Percentiles rank a stretch among this genome's conserved stretches.
Evolutionary conservation across 2,113 vertebrate species (phyloP).

Genomic region (Erythrocercus mccallii): DNA sequence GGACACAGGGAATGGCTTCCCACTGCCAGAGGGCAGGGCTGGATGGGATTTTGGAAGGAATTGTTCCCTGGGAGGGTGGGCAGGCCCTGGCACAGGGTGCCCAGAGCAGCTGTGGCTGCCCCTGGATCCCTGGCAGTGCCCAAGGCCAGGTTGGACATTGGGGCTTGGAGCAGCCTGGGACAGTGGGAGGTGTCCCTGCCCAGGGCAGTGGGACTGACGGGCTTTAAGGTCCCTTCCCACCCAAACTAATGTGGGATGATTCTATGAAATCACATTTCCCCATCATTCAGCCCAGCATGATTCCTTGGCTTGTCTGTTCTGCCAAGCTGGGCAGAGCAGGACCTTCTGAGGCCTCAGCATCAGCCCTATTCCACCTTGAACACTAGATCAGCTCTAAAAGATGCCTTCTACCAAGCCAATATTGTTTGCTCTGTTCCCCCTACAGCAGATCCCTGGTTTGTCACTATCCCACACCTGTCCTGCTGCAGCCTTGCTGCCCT

Average conservation of each 20-base stretch:
- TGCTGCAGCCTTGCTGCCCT: neutral
- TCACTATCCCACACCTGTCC: neutral
- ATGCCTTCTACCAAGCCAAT: neutral
- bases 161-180: neutral
- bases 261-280: neutral
- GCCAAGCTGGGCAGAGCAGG: neutral
- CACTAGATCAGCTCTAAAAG: neutral
- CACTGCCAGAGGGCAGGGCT: neutral
- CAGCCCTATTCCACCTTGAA: neutral
- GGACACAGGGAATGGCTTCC: neutral
- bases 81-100: neutral
- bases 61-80: rapidly evolving
- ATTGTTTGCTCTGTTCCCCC: neutral
- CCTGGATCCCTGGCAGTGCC: neutral
- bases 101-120: neutral
- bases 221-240: neutral
- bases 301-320: neutral
- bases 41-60: neutral
- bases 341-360: neutral
- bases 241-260: neutral
- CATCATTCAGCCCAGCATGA: neutral
- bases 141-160: rapidly evolving
- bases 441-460: neutral
- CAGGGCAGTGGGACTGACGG: neutral
- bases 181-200: neutral